Evolutionary conservation across 2,888 invertebrate species (phyloP), one percentile per base, ranked within the genome.

Genomic region (Volucella bombylans): DNA sequence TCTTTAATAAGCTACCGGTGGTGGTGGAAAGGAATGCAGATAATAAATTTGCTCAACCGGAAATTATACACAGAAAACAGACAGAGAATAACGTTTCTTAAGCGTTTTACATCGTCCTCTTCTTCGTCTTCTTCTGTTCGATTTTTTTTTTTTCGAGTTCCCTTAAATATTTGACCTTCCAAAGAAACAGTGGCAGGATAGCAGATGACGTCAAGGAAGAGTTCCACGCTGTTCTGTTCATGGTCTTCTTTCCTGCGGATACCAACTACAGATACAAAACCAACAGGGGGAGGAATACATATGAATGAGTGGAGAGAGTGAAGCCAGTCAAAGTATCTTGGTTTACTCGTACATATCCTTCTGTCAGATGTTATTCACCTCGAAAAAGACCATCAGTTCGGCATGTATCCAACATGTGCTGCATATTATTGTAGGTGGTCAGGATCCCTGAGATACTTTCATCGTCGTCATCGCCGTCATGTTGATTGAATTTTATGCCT

Each of bases 11-110:
- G 72, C 62, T 62, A 54, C 72, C 62, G 61, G 50, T 18, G 57
- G n/a, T 52, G 61, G 50, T 18, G 57, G n/a, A n/a, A 4, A 49
- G 4, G 68, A 69, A 57, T 69, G 71, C 59, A 72, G 72, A 72
- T 72, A 72, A 72, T 72, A 72, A 62, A 62, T 72, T 72, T 54
- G 14, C 61, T 43, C 50, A 62, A 54, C 72, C 72, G 72, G 72
- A 72, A 72, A 72, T 62, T 72, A 55, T 49, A 55, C 15, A 67
- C 54, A 73, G 31, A 6, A 38, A 55, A 18, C 59, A 71, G 52
- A 61, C 61, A 71, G 61, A 73, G 61, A 68, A 80, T 79, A 79
- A 79, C 72, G 61, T 79, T 72, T 54, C 67, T 54, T 41, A 50
- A 73, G 67, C 68, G 73, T 62, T 57, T 45, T 11, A 45, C 45